Evolutionary conservation across 2,888 invertebrate species (phyloP).

Genomic region (Scaptomyza caliginosa): DNA sequence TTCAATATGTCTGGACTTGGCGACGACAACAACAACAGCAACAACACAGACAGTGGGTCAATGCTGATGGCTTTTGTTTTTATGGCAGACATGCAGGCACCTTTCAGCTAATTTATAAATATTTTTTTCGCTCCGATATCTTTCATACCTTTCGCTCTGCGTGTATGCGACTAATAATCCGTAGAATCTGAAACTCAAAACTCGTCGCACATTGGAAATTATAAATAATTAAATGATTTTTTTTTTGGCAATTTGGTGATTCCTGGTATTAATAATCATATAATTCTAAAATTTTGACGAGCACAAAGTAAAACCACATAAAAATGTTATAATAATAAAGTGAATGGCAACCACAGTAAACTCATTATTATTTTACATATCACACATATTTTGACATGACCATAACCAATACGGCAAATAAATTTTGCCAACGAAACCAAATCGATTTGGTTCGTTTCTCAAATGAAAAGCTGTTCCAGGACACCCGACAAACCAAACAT

Average conservation of each 20-base stretch:
- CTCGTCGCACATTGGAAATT: neutral
- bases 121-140: constrained; percentile 31
- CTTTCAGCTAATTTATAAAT: constrained; percentile 68
- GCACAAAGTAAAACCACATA: constrained; percentile 1
- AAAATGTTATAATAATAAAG: constrained; percentile 46
- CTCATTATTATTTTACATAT: constrained; percentile 76
- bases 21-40: constrained; percentile 28
- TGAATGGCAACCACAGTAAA: constrained; percentile 63
- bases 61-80: constrained; percentile 75
- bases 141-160: constrained; percentile 23
- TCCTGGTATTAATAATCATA: constrained; percentile 19
- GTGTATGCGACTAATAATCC: constrained; percentile 14
- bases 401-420: constrained; percentile 71
- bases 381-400: constrained; percentile 75
- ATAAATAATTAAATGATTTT: constrained; percentile 45
- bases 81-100: constrained; percentile 80
- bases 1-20: constrained; percentile 70
- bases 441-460: constrained; percentile 53
- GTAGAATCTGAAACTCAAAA: constrained; percentile 23
- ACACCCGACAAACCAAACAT: constrained; percentile 44
- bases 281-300: neutral
- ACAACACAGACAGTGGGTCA: constrained; percentile 62
- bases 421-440: constrained; percentile 66
- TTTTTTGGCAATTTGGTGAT: constrained; percentile 9
- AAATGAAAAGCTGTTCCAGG: constrained; percentile 38